A percentile compares a stretch with the other conserved stretches of the same genome.
Conservation (phyloP, 2,797 vertebrate species). For the Microhierax caerulescens region DNA sequence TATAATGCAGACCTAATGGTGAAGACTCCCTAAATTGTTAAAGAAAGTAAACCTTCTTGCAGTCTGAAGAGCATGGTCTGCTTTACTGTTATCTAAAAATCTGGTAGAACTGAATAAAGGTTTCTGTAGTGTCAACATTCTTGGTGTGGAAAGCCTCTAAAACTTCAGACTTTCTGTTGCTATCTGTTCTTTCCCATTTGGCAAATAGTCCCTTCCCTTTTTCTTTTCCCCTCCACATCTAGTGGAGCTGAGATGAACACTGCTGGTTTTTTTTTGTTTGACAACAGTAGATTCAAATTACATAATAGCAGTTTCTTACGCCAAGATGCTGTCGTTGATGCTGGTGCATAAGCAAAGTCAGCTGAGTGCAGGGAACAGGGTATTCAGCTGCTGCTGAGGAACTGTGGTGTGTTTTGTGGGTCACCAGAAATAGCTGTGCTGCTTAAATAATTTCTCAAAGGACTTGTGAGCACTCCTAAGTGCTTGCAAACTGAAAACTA, state of each 20-base stretch:
- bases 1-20: neutral
- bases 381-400: constrained; percentile 35
- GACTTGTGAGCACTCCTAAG: neutral
- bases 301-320: constrained; percentile 42
- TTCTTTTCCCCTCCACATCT: neutral
- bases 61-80: neutral
- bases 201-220: neutral
- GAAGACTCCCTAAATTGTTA: neutral
- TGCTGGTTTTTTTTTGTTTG: constrained; percentile 16
- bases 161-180: neutral
- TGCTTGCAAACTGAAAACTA: neutral
- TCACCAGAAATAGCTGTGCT: constrained; percentile 49
- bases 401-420: constrained; percentile 37
- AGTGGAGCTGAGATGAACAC: neutral
- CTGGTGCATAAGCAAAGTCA: constrained; percentile 60
- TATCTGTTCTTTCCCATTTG: neutral
- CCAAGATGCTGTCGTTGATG: neutral
- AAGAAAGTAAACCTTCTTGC: neutral
- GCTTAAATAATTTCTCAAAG: constrained; percentile 36
- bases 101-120: neutral
- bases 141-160: neutral
- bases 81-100: neutral
- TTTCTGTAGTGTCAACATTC: neutral
- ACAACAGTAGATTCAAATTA: constrained; percentile 49
- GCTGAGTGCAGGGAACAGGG: constrained; percentile 48